These are phyloP conservation scores for Mobula hypostoma DNA, from an alignment of 2,113 vertebrate genomes.

Conservation along the genomic window DNA sequence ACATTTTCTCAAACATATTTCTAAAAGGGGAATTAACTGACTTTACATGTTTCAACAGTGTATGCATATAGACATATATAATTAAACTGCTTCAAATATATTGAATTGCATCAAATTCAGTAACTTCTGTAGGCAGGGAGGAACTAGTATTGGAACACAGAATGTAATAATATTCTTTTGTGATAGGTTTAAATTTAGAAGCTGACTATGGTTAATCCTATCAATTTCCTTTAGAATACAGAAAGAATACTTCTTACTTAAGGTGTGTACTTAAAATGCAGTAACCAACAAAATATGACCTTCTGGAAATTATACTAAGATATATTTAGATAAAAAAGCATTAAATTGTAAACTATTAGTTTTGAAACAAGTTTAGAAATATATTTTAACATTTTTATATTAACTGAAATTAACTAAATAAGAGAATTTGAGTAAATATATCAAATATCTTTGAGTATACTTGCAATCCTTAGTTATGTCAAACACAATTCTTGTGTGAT, in stretches of 20 bases:
- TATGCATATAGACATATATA: not conserved
- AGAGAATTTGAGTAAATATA: not conserved
- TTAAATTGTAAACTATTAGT: not conserved
- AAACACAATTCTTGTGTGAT: conserved; percentile 27
- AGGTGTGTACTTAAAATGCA: not conserved
- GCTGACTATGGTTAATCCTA: not conserved
- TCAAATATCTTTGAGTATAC: not conserved
- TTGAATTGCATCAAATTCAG: not conserved
- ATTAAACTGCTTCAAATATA: not conserved
- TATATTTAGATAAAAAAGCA: not conserved
- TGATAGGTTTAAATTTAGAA: not conserved
- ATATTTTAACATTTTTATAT: not conserved
- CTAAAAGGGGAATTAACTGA: not conserved
- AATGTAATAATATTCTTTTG: not conserved
- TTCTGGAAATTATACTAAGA: not conserved
- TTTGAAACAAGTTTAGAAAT: not conserved
- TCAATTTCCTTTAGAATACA: not conserved
- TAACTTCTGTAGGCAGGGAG: not conserved
- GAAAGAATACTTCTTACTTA: not conserved
- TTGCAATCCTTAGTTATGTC: not conserved
- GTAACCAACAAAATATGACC: not conserved
- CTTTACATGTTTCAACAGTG: not conserved
- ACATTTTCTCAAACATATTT: not conserved
- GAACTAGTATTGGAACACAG: not conserved
- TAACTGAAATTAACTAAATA: not conserved